Conservation (phyloP, 2,113 vertebrate species). For the Excalfactoria chinensis region DNA sequence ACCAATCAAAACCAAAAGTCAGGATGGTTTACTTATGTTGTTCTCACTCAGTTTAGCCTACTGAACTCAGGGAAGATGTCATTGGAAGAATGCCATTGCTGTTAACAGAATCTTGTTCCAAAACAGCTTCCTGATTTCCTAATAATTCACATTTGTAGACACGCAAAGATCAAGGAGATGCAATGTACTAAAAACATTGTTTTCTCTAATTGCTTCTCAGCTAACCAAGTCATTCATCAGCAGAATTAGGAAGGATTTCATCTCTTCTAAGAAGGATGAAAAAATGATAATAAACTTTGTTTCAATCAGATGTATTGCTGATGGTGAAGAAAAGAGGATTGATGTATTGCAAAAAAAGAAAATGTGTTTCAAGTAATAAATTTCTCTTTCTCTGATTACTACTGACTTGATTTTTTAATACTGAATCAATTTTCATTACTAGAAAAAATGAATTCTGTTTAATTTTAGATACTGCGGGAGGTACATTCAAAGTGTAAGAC, state of each 20-base stretch:
- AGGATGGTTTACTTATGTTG: not conserved
- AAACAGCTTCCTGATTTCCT: not conserved
- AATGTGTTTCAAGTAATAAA: not conserved
- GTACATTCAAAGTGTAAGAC: not conserved
- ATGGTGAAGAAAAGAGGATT: not conserved
- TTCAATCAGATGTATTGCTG: not conserved
- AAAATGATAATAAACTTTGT: not conserved
- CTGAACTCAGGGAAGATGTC: not conserved
- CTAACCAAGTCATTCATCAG: not conserved
- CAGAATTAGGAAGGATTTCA: not conserved
- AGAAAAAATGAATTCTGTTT: not conserved
- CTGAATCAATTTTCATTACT: not conserved
- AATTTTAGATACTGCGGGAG: not conserved
- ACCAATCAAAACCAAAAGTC: not conserved
- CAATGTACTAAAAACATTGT: not conserved
- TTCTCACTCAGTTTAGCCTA: not conserved
- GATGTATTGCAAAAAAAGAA: not conserved
- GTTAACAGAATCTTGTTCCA: not conserved
- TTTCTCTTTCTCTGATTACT: not conserved
- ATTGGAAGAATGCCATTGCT: not conserved
- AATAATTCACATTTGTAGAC: not conserved
- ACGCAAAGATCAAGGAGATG: not conserved
- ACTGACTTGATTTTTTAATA: not conserved
- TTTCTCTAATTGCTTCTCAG: not conserved
- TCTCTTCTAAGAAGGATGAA: not conserved